Evolutionary conservation across 2,113 vertebrate genomes (phyloP), one percentile per base, ranked within the genome.

Genomic region (Speoplatyrhinus poulsoni): DNA sequence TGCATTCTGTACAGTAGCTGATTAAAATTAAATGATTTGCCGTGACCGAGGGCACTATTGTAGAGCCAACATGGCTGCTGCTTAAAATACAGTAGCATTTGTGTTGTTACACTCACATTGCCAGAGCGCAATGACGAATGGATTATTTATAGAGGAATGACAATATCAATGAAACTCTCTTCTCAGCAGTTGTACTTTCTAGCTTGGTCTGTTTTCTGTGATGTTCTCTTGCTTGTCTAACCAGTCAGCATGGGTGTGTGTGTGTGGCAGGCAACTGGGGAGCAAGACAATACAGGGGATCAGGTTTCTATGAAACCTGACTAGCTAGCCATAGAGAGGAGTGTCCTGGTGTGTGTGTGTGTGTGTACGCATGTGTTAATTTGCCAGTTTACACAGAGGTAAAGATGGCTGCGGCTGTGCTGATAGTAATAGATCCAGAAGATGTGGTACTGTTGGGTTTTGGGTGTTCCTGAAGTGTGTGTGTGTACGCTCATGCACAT

Each of bases 301-400:
- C 74, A n/a, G 64, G 81, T 89, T 83, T 70, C 88, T 62, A 52
- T 82, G 78, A 86, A 87, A 85, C 84, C 66, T 67, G 76, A 82
- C 54, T 15, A 76, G 73, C 69, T 62, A 15, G 73, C 19, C 62
- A 32, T 53, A 77, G 6, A 70, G 58, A 72, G 76, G 60, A 62
- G 54, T 17, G 15, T 17, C n/a, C 17, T 8, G 15, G 54, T 56
- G 54, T 17, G 54, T 57, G 55, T 56, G 54, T n/a, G 54, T 56
- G 54, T n/a, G 6, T 7, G 6, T 3, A 26, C 36, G 36, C 36
- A 41, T 41, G 36, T 41, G 36, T 41, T 41, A 0, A 65, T 75
- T 57, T 61, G 32, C 59, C 41, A 68, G 67, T 75, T 77, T 74
- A 76, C 67, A 52, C 54, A 79, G 47, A 6, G 1, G 56, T 12